Base-by-base conservation (phyloP, 2,888 invertebrate genomes). In the Pasiphila rectangulata region DNA sequence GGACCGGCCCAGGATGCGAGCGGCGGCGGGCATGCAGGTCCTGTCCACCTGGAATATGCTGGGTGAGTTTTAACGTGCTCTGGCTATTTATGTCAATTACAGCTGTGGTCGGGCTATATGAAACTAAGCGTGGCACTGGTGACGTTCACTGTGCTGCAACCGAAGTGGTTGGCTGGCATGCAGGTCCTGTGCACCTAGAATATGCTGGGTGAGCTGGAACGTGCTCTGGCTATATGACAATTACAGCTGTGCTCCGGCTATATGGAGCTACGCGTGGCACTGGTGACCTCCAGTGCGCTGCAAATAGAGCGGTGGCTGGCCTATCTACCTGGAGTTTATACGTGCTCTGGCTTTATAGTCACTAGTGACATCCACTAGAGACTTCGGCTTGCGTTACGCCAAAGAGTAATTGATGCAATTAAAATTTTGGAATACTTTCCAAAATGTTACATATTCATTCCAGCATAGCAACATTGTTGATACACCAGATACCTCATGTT, bases 111-210 rank as follows among this genome's bases (percentile, higher is more conserved):
- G 0, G 87, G 87, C 4, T 88, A 86, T 57, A 73, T 88, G 74
- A 87, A 88, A 63, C 58, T 88, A 35, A 87, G 87, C 40, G 87
- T 88, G 51, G 81, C 86, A 1, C 61, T 88, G 24, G 87, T 88
- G 64, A 87, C 87, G 41, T 79, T 76, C 1, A 54, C 71, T 7
- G 86, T 86, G 5, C 57, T 86, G 13, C 83, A 82, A 48, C 77
- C 83, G 21, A 84, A 84, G 63, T 72, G 83, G 1, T 83, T 84
- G 86, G 73, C 75, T 65, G 98, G 97, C 17, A 93, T 96, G 72
- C 96, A 97, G 70, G 95, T 98, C 58, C 89, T 98, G 5, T 94
- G 95, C 13, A 95, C 96, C 86, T 98, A 98, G 98, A 95, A 94
- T 17, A 93, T 95, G 64, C 87, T 98, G 51, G 96, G 95, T 90